Percentiles rank a stretch among this genome's conserved stretches.
These are phyloP conservation scores for Platygyra sinensis DNA, from an alignment of 64 coral and sea anemone species.

Conservation along the genomic window DNA sequence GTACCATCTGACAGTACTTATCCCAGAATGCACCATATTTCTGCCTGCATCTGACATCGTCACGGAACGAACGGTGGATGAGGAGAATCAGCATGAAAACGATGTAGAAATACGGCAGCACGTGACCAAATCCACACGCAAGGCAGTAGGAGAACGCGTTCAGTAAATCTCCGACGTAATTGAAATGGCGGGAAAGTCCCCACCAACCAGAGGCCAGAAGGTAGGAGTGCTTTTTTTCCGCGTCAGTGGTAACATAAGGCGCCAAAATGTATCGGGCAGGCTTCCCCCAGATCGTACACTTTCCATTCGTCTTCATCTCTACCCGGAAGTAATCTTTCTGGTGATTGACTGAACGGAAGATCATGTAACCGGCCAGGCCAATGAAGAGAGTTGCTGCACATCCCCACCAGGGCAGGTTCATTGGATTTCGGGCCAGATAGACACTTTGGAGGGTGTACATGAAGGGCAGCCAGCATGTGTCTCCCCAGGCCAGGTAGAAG, in stretches of 20 bases:
- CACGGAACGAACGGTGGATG: slow-evolving; percentile 72
- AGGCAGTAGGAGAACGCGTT: slow-evolving; percentile 86
- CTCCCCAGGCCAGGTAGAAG: slow-evolving; percentile 95
- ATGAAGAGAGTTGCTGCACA: slow-evolving; percentile 33
- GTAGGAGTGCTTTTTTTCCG: slow-evolving; percentile 68
- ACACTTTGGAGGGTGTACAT: slow-evolving; percentile 93
- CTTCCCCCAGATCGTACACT: slow-evolving; percentile 85
- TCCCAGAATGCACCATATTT: slow-evolving; percentile 79
- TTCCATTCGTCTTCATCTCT: slow-evolving; percentile 67
- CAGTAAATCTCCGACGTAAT: slow-evolving; percentile 93
- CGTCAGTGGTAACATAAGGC: slow-evolving; percentile 75
- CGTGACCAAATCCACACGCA: slow-evolving; percentile 76
- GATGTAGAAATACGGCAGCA: slow-evolving; percentile 84
- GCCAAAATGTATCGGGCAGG: slow-evolving; percentile 83
- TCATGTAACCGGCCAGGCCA: slow-evolving; percentile 73
- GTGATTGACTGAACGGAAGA: slow-evolving; percentile 87
- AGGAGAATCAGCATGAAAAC: slow-evolving; percentile 70
- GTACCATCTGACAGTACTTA: slow-evolving; percentile 59
- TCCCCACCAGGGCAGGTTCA: slow-evolving; percentile 71
- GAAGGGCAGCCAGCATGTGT: slow-evolving; percentile 88
- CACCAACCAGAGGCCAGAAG: slow-evolving; percentile 91
- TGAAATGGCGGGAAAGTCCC: slow-evolving; percentile 93
- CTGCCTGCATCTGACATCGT: slow-evolving; percentile 78
- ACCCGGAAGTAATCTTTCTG: slow-evolving; percentile 94
- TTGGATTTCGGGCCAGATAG: slow-evolving; percentile 78